phyloP scores from a whole-genome alignment of 2,113 vertebrate genomes.

The Chlorocebus sabaeus region DNA sequence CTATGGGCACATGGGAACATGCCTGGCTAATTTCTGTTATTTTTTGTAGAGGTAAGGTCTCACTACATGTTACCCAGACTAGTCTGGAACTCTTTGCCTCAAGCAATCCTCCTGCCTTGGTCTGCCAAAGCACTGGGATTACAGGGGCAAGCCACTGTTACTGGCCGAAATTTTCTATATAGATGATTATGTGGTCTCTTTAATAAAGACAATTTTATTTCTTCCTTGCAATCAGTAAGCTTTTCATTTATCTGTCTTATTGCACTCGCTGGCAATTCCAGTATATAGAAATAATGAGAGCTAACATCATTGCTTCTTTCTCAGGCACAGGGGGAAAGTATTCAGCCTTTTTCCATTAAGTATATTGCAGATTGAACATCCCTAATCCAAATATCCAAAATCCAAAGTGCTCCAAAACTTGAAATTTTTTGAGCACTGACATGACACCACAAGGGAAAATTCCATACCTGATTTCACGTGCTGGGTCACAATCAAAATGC shows the following conservation, averaged over 20 bases:
- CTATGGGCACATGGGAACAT: too few species aligned
- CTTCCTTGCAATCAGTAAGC: not conserved
- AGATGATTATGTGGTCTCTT: not conserved
- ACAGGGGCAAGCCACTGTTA: too few species aligned
- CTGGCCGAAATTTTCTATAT: not conserved
- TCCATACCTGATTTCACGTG: not conserved
- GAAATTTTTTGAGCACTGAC: too few species aligned
- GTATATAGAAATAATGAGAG: not conserved
- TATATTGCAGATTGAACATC: not conserved
- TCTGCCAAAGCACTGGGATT: too few species aligned
- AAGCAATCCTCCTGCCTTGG: too few species aligned
- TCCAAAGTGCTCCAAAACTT: not conserved
- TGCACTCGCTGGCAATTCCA: not conserved
- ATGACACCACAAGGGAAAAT: too few species aligned
- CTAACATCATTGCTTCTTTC: not conserved
- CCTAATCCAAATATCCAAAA: not conserved
- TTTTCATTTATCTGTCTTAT: not conserved
- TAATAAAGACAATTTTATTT: not conserved
- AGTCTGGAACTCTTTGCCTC: too few species aligned
- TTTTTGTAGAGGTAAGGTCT: too few species aligned
- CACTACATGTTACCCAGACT: too few species aligned
- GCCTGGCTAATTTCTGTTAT: too few species aligned
- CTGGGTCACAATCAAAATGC: not conserved
- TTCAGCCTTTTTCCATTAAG: not conserved
- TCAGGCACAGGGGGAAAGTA: not conserved